Base-by-base conservation (phyloP, 2,888 invertebrate species). In the Macaria notata region DNA sequence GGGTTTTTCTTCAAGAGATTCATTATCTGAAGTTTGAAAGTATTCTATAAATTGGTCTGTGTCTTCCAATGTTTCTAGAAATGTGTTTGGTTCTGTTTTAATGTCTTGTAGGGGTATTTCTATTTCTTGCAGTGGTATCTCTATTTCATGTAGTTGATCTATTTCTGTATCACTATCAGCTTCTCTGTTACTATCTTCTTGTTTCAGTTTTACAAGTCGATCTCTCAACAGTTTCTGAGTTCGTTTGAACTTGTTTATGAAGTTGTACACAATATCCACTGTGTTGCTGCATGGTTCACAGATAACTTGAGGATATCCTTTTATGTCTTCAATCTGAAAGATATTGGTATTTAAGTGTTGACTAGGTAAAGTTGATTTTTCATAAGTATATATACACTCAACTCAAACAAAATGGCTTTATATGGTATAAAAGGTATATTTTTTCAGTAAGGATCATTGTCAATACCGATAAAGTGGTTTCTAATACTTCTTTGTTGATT, bases 321-420 rank as follows among this genome's bases (percentile, higher is more conserved):
- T 75, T 39, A 81, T 60, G 63, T 90, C 85, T 72, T 87, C 79
- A 63, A 91, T 69, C 90, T 91, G 76, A 81, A 81, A 31, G n/a
- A 41, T 9, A 4, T 31, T n/a, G 9, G 31, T 33, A 19, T 19
- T 19, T 2, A 19, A 19, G 19, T 19, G 19, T 19, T 1, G 19
- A 19, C 19, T 19, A 19, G 19, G 19, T 19, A 19, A 19, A 19
- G 19, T 19, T 19, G 19, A 19, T 19, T 19, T 19, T 19, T 19
- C 19, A 19, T 19, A 19, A 19, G 1, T 19, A 19, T 19, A 19
- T 19, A 19, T 19, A 19, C 19, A 19, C 19, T 19, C 19, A 19
- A 19, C 19, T 19, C 19, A 19, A 19, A 19, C 19, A 19, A 19
- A 19, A 19, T 19, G 19, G 19, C 19, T 19, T 19, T 19, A 19